Percentiles rank a stretch among this genome's conserved stretches.
Evolutionary conservation across 2,797 vertebrate genomes (phyloP).

Genomic region (Macrochelys suwanniensis): DNA sequence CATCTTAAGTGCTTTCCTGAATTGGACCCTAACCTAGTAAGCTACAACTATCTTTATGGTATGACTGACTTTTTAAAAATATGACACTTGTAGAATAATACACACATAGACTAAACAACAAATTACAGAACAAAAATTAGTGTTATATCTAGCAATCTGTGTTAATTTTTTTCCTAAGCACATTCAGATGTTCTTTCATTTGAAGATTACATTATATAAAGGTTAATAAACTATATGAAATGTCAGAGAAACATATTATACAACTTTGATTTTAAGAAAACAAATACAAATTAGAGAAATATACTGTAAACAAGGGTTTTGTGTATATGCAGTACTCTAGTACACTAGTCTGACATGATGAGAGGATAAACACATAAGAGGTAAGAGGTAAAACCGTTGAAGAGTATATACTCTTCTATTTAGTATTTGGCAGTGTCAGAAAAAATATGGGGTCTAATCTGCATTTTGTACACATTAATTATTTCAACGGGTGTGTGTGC

Average conservation of each 20-base stretch:
- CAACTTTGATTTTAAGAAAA: slow-evolving; percentile 2
- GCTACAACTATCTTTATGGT: neutral
- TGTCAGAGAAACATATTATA: neutral
- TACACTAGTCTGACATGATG: neutral
- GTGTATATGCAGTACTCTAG: neutral
- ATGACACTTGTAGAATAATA: neutral
- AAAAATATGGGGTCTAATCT: neutral
- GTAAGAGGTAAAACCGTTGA: neutral
- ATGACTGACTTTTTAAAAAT: neutral
- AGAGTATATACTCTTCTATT: neutral
- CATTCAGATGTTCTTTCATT: neutral
- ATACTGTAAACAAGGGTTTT: neutral
- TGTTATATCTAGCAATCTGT: neutral
- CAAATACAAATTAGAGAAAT: neutral
- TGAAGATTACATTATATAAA: neutral
- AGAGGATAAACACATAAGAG: slow-evolving; percentile 1
- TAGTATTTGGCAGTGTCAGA: neutral
- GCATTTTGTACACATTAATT: neutral
- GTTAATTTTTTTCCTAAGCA: neutral
- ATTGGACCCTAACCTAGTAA: fast-evolving
- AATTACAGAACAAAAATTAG: neutral
- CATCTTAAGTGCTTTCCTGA: neutral
- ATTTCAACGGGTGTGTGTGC: neutral
- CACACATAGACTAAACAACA: neutral
- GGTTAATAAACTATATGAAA: neutral